phyloP scores from a whole-genome alignment of 2,797 vertebrate species.

The Botia almorhae region DNA sequence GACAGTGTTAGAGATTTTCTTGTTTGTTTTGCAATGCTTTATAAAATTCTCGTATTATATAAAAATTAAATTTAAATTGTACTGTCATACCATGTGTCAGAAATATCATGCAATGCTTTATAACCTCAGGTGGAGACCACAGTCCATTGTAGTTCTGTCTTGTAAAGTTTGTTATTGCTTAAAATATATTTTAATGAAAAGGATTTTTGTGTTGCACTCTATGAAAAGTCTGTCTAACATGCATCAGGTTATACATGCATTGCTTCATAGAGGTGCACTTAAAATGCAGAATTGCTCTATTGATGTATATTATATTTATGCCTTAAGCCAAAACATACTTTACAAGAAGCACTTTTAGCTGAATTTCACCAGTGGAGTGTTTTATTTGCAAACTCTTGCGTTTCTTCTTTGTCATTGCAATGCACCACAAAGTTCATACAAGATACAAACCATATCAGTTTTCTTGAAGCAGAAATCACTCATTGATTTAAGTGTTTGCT shows the following conservation, averaged over 20 bases:
- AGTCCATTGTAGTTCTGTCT: not conserved
- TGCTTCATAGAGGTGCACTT: too few relatives aligned
- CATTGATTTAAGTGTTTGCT: slow-evolving; percentile 8
- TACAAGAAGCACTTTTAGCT: not conserved
- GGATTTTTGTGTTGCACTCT: not conserved
- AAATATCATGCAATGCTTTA: not conserved
- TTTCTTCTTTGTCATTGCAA: not conserved
- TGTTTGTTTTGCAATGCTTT: too few relatives aligned
- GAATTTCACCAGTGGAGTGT: not conserved
- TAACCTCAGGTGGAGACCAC: not conserved
- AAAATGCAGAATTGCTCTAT: not conserved
- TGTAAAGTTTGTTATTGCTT: not conserved
- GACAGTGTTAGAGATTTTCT: not conserved
- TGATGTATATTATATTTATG: not conserved
- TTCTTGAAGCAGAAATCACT: not conserved
- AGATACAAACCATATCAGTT: not conserved
- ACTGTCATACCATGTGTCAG: not conserved
- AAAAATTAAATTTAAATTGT: not conserved
- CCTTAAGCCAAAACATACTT: not conserved
- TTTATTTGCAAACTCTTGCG: not conserved
- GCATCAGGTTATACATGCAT: not conserved
- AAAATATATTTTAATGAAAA: not conserved
- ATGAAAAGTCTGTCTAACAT: not conserved
- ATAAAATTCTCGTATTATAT: not conserved
- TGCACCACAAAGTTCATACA: not conserved